A percentile compares a stretch with the other conserved stretches of the same genome.
phyloP scores from a whole-genome alignment of 2,797 vertebrate genomes.

The Dallia pectoralis region DNA sequence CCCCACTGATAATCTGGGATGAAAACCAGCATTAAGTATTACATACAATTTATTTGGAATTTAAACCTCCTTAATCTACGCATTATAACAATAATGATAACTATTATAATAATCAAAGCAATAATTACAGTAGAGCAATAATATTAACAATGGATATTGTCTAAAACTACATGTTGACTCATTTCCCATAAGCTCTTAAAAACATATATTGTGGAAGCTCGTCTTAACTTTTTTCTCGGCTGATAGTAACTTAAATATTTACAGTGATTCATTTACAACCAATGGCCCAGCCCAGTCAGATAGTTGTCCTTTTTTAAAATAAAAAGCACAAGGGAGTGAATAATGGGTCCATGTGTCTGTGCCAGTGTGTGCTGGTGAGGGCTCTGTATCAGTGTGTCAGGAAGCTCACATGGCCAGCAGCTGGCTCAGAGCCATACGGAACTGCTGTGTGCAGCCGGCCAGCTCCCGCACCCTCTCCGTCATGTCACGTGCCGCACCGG shows the following conservation, averaged over 20 bases:
- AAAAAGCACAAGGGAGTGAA: conserved; percentile 26
- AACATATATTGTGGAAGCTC: conserved; percentile 48
- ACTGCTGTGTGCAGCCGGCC: conserved; percentile 89
- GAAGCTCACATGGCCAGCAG: conserved; percentile 78
- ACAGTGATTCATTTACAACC: conserved; percentile 78
- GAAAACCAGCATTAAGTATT: conserved; percentile 46
- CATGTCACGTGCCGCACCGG: conserved; percentile 87
- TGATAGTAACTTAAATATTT: conserved; percentile 76
- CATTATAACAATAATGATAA: conserved; percentile 65
- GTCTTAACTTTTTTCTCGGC: conserved; percentile 35
- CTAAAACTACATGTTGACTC: conserved; percentile 70
- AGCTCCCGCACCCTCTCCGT: conserved; percentile 89
- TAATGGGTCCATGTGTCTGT: conserved; percentile 33
- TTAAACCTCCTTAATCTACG: conserved; percentile 66
- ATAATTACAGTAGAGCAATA: conserved; percentile 70
- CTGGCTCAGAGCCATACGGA: conserved; percentile 88
- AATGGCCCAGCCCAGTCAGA: conserved; percentile 65
- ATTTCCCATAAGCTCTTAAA: conserved; percentile 48
- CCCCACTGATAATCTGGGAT: conserved; percentile 5
- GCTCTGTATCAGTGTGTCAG: not conserved
- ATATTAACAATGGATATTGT: conserved; percentile 61
- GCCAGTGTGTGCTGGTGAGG: not conserved
- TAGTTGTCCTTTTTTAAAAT: conserved; percentile 49
- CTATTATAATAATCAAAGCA: conserved; percentile 64
- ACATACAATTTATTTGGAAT: conserved; percentile 55